Conservation (phyloP, 2,113 vertebrate genomes). For the Oncorhynchus kisutch region DNA sequence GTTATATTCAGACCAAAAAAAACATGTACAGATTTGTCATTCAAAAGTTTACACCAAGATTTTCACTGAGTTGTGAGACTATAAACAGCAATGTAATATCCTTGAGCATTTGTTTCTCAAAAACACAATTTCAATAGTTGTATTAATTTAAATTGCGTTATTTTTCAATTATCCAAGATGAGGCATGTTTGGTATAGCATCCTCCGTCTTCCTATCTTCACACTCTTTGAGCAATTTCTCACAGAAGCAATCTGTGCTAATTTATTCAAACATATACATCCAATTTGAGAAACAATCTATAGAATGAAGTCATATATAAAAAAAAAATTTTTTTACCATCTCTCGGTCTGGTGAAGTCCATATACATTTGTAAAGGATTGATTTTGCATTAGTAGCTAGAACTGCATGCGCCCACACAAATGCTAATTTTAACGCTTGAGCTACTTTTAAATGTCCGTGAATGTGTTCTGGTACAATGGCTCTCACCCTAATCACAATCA, state of each 20-base stretch:
- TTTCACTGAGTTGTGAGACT: no score
- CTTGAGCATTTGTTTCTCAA: slow-evolving; percentile 3
- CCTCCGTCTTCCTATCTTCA: neutral
- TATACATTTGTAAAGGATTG: slow-evolving; percentile 65
- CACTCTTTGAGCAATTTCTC: slow-evolving; percentile 19
- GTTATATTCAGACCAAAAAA: no score
- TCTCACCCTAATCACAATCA: slow-evolving; percentile 53
- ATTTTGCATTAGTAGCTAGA: slow-evolving; percentile 56
- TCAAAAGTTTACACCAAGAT: no score
- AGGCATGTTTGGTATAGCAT: neutral
- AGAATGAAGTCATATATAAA: slow-evolving; percentile 16
- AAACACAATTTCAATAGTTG: neutral
- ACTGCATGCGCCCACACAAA: slow-evolving; percentile 24
- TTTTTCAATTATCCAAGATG: neutral
- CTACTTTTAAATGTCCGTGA: slow-evolving; percentile 53
- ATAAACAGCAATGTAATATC: no score
- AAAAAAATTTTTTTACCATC: slow-evolving; percentile 1
- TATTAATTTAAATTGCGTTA: slow-evolving; percentile 22
- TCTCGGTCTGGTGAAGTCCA: slow-evolving; percentile 46
- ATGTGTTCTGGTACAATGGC: slow-evolving; percentile 43
- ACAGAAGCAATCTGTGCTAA: slow-evolving; percentile 51
- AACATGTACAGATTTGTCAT: no score
- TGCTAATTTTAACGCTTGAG: slow-evolving; percentile 64
- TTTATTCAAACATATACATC: slow-evolving; percentile 48
- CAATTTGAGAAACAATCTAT: slow-evolving; percentile 9